A percentile compares a stretch with the other conserved stretches of the same genome.
These are phyloP conservation scores for Todus mexicanus DNA, from an alignment of 2,797 vertebrate species.

Conservation along the genomic window DNA sequence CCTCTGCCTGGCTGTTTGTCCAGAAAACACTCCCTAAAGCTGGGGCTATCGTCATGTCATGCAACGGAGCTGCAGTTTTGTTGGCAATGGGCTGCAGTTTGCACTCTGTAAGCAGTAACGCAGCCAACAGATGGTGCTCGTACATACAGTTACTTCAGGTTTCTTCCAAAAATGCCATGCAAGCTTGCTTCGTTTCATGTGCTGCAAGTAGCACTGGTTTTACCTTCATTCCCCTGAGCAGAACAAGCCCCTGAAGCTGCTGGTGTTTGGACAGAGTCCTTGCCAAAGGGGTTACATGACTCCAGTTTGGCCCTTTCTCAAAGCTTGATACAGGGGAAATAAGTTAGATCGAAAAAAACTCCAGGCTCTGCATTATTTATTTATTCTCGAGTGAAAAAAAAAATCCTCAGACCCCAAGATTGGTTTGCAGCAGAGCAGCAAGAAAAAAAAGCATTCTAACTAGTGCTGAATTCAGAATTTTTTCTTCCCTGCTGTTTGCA, in stretches of 20 bases:
- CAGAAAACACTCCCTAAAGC: neutral
- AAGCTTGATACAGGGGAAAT: neutral
- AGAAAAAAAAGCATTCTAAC: neutral
- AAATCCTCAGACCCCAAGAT: neutral
- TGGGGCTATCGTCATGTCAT: fast-evolving
- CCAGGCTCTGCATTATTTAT: neutral
- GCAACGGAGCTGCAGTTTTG: fast-evolving
- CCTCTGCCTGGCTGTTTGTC: neutral
- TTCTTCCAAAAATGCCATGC: neutral
- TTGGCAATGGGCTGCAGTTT: neutral
- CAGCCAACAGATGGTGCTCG: conserved; percentile 50
- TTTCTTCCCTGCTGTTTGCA: neutral
- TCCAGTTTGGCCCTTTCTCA: neutral
- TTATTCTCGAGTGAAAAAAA: neutral
- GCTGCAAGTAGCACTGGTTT: neutral
- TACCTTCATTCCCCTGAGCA: neutral
- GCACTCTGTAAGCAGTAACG: neutral
- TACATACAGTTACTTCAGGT: neutral
- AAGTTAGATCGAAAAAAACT: neutral
- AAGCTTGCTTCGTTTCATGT: neutral
- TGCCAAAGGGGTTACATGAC: neutral
- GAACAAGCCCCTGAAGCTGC: neutral
- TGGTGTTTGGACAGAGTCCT: neutral
- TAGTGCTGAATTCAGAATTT: neutral
- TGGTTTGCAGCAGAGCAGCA: neutral